phyloP scores from a whole-genome alignment of 1,140 invertebrate genomes.

The Sinella curviseta region DNA sequence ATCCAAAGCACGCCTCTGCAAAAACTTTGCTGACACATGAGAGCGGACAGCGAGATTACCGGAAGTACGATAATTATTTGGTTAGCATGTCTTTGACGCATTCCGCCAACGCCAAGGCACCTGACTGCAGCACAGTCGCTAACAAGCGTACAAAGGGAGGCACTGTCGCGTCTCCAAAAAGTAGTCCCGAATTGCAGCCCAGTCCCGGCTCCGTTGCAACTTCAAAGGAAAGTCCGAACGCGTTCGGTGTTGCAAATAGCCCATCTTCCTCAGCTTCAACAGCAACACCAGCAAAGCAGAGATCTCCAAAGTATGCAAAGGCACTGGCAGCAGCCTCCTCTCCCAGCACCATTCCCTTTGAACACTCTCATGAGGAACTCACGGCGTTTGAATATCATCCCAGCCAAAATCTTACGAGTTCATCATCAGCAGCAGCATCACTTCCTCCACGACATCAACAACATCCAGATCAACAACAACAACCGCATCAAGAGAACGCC shows the following conservation, averaged over 20 bases:
- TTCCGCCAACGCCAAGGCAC: slow-evolving; percentile 39
- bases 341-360: background rate
- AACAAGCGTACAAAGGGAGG: slow-evolving; percentile 34
- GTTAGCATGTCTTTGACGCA: slow-evolving; percentile 67
- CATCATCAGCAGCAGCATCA: background rate
- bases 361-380: slow-evolving; percentile 29
- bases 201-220: slow-evolving; percentile 16
- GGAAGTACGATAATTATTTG: slow-evolving; percentile 86
- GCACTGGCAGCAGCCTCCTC: slow-evolving; percentile 31
- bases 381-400: too few relatives aligned
- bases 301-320: slow-evolving; percentile 35
- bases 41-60: slow-evolving; percentile 84
- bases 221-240: background rate
- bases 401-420: too few relatives aligned
- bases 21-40: slow-evolving; percentile 87
- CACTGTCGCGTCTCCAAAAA: slow-evolving; percentile 27
- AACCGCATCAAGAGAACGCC: background rate
- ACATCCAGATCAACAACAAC: background rate
- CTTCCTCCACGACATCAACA: background rate
- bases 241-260: background rate
- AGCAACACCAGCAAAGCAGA: too few relatives aligned
- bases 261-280: background rate
- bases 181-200: background rate
- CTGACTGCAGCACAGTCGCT: slow-evolving; percentile 42
- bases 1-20: slow-evolving; percentile 71